Base-by-base conservation (phyloP, 2,113 vertebrate genomes). In the Pelecanus crispus region DNA sequence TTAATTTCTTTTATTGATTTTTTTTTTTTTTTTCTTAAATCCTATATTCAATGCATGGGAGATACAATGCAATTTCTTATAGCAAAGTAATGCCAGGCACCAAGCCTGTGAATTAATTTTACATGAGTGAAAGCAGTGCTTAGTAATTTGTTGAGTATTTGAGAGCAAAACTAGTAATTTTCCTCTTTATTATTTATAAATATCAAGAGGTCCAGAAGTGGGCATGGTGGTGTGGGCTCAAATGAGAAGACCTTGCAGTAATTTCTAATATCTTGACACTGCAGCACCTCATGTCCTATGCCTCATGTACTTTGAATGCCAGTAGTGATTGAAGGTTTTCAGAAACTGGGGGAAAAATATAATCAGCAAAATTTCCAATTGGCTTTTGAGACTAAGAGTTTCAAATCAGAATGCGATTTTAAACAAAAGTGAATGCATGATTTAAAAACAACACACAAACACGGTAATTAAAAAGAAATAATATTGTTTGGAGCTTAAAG, bases 1-100 rank as follows among this genome's bases (percentile, higher is more conserved):
- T 98, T 96, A 98, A 97, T 97, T 95, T 97, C 50, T 97, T 97
- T 96, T 94, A 97, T 96, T 94, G 92, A 97, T 98, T 92, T 97
- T 85, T 88, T 98, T 92, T 97, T 85, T 88, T 85, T 88, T 89
- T 94, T 90, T 40, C 82, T 66, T 94, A 97, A 97, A 72, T 70
- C 90, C 36, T 93, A 72, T 98, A 92, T 92, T 97, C 84, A 95
- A 63, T 84, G 79, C 65, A 96, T 96, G 71, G 50, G 80, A 96
- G 96, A 91, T 95, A 95, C 96, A 98, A 95, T 90, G 62, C 55
- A 94, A 95, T 97, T 97, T 97, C 66, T 97, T 95, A 93, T 63
- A 82, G 63, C 40, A 96, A 96, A 97, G 47, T 90, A 95, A 97
- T 97, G 59, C 83, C 61, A 93, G 50, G 68, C 74, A 85, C 71